Conservation (phyloP, 1,140 invertebrate genomes). For the Archivesica marissinica region DNA sequence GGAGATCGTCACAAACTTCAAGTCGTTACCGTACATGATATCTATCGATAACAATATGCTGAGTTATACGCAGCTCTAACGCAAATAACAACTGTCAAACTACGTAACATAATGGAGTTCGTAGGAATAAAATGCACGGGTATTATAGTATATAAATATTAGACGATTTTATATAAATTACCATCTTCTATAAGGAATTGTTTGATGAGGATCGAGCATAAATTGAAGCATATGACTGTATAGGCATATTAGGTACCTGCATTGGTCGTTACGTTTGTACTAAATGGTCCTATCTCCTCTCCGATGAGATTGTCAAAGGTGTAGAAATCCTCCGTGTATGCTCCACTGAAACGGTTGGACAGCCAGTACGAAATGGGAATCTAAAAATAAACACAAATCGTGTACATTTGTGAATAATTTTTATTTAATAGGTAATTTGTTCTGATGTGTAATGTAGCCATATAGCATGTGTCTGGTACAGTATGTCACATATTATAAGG, state of each 20-base stretch:
- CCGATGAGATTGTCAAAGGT: conserved; percentile 47
- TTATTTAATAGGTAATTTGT: too few relatives aligned
- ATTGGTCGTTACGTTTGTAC: not conserved
- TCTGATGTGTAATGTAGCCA: too few relatives aligned
- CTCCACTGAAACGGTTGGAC: conserved; percentile 14
- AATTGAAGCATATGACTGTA: not conserved
- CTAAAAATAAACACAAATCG: conserved; percentile 24
- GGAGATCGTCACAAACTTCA: conserved; percentile 62
- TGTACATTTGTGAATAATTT: too few relatives aligned
- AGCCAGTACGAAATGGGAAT: conserved; percentile 61
- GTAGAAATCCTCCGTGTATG: conserved; percentile 29
- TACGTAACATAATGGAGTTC: too few relatives aligned
- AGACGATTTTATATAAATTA: not conserved
- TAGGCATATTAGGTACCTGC: not conserved
- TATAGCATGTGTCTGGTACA: too few relatives aligned
- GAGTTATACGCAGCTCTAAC: too few relatives aligned
- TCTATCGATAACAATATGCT: not conserved
- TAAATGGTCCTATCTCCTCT: conserved; percentile 16
- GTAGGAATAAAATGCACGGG: too few relatives aligned
- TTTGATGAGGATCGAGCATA: not conserved
- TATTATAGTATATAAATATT: not conserved
- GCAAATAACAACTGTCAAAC: too few relatives aligned
- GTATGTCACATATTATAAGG: too few relatives aligned
- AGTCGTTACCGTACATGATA: conserved; percentile 59
- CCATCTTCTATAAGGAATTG: not conserved